Evolutionary conservation across 1,140 invertebrate species (phyloP), one percentile per base, ranked within the genome.

Genomic region (Lutraria rhynchaena): DNA sequence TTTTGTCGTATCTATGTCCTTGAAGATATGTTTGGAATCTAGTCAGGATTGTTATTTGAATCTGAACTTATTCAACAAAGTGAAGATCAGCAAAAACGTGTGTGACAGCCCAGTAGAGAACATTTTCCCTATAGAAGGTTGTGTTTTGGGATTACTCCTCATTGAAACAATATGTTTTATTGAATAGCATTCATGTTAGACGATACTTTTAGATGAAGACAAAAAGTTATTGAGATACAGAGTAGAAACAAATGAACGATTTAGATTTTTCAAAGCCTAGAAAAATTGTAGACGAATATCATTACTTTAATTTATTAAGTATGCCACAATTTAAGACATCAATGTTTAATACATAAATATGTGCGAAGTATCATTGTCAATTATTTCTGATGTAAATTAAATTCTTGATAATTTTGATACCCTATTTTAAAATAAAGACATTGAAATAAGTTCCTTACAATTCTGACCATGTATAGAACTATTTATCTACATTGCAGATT

Each of bases 121-220:
- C n/a, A 13, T 53, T 5, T 74, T 74, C 29, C 51, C 70, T 3
- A 58, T 74, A 5, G 51, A 57, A 58, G 70, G 70, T 58, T 41
- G 7, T 19, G 17, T 67, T 9, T 41, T 61, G 4, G 3, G 24
- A 53, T 53, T 53, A 7, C 17, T 46, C n/a, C n/a, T 46, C 7
- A 46, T 11, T 19, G 44, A 46, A 19, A 7, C 7, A 46, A 46
- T 46, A 11, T 19, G 7, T 7, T 46, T 11, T 46, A 11, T 19
- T 46, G 44, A 11, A 46, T 11, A 11, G 19, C 9, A 11, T 46
- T 46, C 19, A 19, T 46, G 7, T 46, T 46, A 19, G 19, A 7
- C 19, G 44, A 46, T 7, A 46, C 19, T 46, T 19, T 7, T 19
- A 46, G 44, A 46, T 46, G 44, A 11, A 11, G 44, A 46, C 7